These are phyloP conservation scores for Phrynosoma blainvillii DNA, from an alignment of 2,113 vertebrate species.

Conservation along the genomic window DNA sequence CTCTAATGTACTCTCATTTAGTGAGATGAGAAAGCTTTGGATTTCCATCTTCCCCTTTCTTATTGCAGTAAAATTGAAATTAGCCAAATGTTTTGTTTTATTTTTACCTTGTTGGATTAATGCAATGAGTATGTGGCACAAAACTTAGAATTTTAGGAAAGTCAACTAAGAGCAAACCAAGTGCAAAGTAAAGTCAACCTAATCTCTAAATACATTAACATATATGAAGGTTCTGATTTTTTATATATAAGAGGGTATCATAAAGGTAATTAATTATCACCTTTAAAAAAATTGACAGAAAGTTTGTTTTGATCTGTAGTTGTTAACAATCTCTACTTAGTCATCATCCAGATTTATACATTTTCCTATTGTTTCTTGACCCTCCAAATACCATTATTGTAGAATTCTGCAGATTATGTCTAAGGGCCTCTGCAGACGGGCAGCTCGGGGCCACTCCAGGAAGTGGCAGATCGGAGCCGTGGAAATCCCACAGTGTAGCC, in stretches of 20 bases:
- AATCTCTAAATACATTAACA: slow-evolving; percentile 4
- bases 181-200: background rate
- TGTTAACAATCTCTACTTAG: too few relatives aligned
- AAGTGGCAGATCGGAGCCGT: too few relatives aligned
- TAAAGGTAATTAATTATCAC: too few relatives aligned
- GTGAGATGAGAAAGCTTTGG: slow-evolving; percentile 26
- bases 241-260: background rate
- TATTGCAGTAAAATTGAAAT: slow-evolving; percentile 10
- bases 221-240: background rate
- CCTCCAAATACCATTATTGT: too few relatives aligned
- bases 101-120: background rate
- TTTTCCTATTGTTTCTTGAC: too few relatives aligned
- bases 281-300: too few relatives aligned
- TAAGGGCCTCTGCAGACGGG: too few relatives aligned
- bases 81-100: slow-evolving; percentile 6
- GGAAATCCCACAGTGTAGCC: too few relatives aligned
- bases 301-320: too few relatives aligned
- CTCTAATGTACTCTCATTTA: slow-evolving; percentile 45
- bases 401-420: too few relatives aligned
- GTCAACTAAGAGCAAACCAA: background rate
- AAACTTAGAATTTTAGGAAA: background rate
- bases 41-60: background rate
- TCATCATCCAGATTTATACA: too few relatives aligned
- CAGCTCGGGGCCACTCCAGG: too few relatives aligned
- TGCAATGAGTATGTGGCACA: background rate